Evolutionary conservation across 2,888 invertebrate genomes (phyloP).

Genomic region (Hymenopus coronatus): DNA sequence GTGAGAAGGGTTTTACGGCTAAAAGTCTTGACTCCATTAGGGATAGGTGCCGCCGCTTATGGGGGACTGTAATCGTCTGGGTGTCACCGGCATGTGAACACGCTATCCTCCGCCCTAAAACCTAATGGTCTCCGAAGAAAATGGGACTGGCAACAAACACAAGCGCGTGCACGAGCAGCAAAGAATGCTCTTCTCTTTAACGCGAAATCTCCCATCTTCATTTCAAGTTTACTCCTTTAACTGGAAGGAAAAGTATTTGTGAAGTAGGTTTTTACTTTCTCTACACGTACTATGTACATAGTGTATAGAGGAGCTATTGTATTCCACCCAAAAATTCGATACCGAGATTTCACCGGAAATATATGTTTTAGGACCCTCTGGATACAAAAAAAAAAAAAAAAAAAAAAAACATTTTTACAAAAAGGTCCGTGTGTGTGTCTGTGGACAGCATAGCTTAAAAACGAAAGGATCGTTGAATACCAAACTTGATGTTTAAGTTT

Average conservation of each 20-base stretch:
- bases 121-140: background rate
- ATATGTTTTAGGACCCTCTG: too few species aligned
- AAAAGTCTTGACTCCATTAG: background rate
- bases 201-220: background rate
- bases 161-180: background rate
- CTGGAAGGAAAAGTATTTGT: background rate
- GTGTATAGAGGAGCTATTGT: too few species aligned
- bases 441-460: too few species aligned
- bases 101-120: background rate
- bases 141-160: background rate
- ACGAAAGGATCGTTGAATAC: too few species aligned
- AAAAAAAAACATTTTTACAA: too few species aligned
- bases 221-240: background rate
- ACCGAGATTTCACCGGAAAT: too few species aligned
- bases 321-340: too few species aligned
- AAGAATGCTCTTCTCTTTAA: background rate
- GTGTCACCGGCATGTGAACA: background rate
- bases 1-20: background rate
- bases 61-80: background rate
- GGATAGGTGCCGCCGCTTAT: background rate
- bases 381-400: too few species aligned
- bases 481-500: too few species aligned
- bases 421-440: too few species aligned
- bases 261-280: too few species aligned
- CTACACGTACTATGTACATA: too few species aligned